These are phyloP conservation scores for Sebastes oblongus DNA, from an alignment of 2,797 vertebrate genomes.

Conservation along the genomic window DNA sequence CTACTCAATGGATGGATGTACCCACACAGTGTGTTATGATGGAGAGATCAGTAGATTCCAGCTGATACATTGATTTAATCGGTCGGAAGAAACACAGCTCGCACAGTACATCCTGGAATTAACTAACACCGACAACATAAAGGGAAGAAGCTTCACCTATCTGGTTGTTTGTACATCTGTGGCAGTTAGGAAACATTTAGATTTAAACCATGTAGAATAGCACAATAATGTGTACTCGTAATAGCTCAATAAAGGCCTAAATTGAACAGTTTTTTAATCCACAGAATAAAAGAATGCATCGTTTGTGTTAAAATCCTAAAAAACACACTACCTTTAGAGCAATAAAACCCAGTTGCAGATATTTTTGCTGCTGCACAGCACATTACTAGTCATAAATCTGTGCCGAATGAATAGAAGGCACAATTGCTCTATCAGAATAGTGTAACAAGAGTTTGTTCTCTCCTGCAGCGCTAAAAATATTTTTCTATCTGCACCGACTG, in stretches of 20 bases:
- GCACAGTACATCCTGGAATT: not conserved
- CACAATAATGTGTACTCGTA: not conserved
- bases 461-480: not conserved
- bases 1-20: not conserved
- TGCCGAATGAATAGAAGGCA: not conserved
- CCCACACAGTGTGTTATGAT: not conserved
- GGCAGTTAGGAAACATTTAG: not conserved
- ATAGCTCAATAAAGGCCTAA: not conserved
- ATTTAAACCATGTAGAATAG: not conserved
- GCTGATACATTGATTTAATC: not conserved
- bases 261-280: not conserved
- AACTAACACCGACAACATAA: not conserved
- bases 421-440: slow-evolving; percentile 10
- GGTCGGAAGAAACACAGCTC: not conserved
- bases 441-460: not conserved
- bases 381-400: not conserved
- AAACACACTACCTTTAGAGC: not conserved
- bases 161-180: not conserved
- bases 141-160: not conserved
- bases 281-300: not conserved
- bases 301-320: not conserved
- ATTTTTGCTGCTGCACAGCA: not conserved
- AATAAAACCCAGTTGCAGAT: not conserved
- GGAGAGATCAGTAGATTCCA: slow-evolving; percentile 20
- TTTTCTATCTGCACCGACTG: not conserved